phyloP scores from a whole-genome alignment of 2,888 invertebrate species.

The Isoperla grammatica region DNA sequence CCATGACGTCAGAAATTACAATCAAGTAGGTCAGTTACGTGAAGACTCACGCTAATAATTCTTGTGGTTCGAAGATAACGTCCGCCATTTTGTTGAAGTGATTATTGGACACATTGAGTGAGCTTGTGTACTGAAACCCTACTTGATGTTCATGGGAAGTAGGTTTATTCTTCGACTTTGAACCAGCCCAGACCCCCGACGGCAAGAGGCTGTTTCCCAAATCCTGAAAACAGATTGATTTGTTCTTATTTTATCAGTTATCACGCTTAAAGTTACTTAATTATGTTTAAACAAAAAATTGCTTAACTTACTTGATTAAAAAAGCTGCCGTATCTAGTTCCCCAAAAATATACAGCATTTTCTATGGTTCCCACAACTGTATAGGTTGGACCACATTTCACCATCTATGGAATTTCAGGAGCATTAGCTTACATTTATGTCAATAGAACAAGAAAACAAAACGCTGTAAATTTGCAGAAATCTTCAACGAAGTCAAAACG shows the following conservation, averaged over 20 bases:
- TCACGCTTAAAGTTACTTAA: not conserved
- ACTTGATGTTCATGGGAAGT: conserved; percentile 1
- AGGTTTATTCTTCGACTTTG: not conserved
- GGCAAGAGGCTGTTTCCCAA: conserved; percentile 1
- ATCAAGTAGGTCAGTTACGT: too few relatives aligned
- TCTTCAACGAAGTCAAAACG: too few relatives aligned
- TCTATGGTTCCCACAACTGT: conserved; percentile 59
- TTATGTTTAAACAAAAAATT: too few relatives aligned
- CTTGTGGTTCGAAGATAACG: conserved; percentile 45
- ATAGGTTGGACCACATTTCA: conserved; percentile 59
- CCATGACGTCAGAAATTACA: too few relatives aligned
- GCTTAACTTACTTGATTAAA: conserved; percentile 16
- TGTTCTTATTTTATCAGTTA: not conserved
- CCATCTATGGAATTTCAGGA: conserved; percentile 44
- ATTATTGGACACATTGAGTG: conserved; percentile 20
- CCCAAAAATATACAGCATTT: conserved; percentile 66
- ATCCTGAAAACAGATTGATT: not conserved
- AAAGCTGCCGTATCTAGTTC: conserved; percentile 42
- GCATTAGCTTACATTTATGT: conserved; percentile 34
- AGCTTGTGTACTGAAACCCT: conserved; percentile 24
- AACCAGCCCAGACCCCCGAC: not conserved
- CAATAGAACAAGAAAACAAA: too few relatives aligned
- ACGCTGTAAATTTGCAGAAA: too few relatives aligned
- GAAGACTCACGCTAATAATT: conserved; percentile 49
- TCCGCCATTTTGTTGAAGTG: conserved; percentile 16